Evolutionary conservation across 2,113 vertebrate species (phyloP).

Genomic region (Pachycephala philippinensis): DNA sequence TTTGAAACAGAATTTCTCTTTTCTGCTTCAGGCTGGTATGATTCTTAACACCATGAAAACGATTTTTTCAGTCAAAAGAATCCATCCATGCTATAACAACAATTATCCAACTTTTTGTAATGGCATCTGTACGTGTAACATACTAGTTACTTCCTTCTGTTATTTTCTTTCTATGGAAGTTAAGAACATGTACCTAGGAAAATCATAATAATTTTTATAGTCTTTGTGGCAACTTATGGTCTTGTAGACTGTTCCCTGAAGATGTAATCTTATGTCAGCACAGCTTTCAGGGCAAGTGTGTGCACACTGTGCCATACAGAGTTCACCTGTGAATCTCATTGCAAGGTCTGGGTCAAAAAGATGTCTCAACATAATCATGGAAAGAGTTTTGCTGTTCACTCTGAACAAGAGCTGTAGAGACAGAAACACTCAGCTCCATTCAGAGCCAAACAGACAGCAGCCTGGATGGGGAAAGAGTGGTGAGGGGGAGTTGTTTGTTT

Average conservation of each 20-base stretch:
- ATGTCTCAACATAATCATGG: neutral
- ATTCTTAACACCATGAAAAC: neutral
- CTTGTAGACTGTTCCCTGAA: neutral
- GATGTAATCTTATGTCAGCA: neutral
- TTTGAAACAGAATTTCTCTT: neutral
- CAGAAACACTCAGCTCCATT: neutral
- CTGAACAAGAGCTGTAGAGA: neutral
- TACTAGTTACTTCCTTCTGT: neutral
- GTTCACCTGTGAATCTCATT: neutral
- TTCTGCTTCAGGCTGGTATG: neutral
- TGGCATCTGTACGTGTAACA: neutral
- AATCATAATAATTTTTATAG: neutral
- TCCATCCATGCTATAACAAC: neutral
- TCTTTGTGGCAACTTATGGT: neutral
- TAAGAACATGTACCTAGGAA: neutral
- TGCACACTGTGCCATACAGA: fast-evolving
- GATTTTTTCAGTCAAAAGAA: neutral
- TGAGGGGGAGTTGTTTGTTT: neutral
- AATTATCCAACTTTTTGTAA: neutral
- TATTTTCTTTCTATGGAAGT: neutral
- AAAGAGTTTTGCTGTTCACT: neutral
- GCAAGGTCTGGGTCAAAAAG: neutral
- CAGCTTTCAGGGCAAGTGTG: neutral
- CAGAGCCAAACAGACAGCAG: neutral
- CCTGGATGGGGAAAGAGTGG: neutral